Percentiles rank a stretch among this genome's conserved stretches.
Evolutionary conservation across 2,888 invertebrate genomes (phyloP).

Genomic region (Ichneumoninae sp.): DNA sequence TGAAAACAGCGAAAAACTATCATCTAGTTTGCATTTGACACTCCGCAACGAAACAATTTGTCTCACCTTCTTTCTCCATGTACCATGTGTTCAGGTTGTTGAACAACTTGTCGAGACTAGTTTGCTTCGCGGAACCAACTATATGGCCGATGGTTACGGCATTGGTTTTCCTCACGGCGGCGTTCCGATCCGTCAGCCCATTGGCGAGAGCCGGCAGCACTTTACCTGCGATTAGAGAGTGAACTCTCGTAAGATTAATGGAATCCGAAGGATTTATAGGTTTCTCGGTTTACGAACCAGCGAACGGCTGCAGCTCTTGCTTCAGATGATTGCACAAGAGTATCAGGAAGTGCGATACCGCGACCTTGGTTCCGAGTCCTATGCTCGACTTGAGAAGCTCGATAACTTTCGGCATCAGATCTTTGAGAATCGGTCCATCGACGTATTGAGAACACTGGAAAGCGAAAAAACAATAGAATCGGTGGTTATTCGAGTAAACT

Average conservation of each 20-base stretch:
- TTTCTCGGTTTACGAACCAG: conserved; percentile 81
- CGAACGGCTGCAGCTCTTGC: conserved; percentile 86
- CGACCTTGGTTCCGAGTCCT: conserved; percentile 93
- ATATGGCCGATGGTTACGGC: conserved; percentile 94
- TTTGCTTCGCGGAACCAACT: conserved; percentile 92
- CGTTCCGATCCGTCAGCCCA: conserved; percentile 93
- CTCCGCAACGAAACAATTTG: not conserved
- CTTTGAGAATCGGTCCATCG: conserved; percentile 90
- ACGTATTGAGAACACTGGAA: conserved; percentile 89
- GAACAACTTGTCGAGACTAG: conserved; percentile 88
- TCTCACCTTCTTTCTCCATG: conserved; percentile 88
- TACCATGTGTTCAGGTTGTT: conserved; percentile 88
- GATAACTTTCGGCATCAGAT: conserved; percentile 92
- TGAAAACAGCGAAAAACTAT: too few relatives aligned
- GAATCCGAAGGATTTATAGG: conserved; percentile 14
- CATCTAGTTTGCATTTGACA: too few relatives aligned
- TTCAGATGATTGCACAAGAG: conserved; percentile 86
- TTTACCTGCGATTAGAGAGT: conserved; percentile 84
- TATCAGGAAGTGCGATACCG: conserved; percentile 92
- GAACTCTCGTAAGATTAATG: conserved; percentile 30
- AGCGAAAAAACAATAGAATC: conserved; percentile 53
- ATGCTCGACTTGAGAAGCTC: conserved; percentile 93
- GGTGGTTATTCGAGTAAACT: not conserved
- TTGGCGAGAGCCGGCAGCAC: conserved; percentile 88
- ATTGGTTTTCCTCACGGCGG: conserved; percentile 93